These are phyloP conservation scores for Tortrix viridana DNA, from an alignment of 2,888 invertebrate species.

Conservation along the genomic window DNA sequence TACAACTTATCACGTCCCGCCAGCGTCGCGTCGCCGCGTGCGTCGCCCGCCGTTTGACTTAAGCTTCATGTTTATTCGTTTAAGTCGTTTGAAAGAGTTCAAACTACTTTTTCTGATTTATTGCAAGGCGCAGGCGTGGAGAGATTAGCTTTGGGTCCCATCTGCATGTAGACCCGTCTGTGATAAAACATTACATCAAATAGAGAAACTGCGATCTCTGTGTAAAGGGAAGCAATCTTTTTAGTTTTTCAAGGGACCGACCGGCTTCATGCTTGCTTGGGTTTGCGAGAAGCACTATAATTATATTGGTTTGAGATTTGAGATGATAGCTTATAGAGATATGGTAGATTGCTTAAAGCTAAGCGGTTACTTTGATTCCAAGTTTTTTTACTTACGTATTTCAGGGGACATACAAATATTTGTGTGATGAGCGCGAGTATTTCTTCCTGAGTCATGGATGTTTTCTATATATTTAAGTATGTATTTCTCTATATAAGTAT, in stretches of 20 bases:
- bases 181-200: slow-evolving; percentile 36
- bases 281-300: slow-evolving; percentile 8
- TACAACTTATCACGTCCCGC: no score
- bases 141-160: slow-evolving; percentile 10
- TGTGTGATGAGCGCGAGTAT: no score
- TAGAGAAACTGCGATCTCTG: slow-evolving; percentile 7
- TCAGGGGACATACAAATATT: no score
- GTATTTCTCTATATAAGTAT: no score
- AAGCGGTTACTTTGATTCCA: neutral
- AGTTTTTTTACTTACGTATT: no score
- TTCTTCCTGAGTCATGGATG: no score
- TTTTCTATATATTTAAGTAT: no score
- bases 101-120: neutral
- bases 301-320: slow-evolving; percentile 5
- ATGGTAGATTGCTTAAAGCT: neutral
- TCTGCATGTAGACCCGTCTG: neutral
- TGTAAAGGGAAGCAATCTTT: slow-evolving; percentile 28
- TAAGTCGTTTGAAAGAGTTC: neutral
- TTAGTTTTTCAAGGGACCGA: slow-evolving; percentile 15
- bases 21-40: no score
- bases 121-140: neutral
- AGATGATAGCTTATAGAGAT: neutral
- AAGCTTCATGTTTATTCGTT: neutral
- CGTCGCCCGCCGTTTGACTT: no score
- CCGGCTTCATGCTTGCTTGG: neutral